These are phyloP conservation scores for Aspidapion aeneum DNA, from an alignment of 2,888 invertebrate genomes.

Conservation along the genomic window DNA sequence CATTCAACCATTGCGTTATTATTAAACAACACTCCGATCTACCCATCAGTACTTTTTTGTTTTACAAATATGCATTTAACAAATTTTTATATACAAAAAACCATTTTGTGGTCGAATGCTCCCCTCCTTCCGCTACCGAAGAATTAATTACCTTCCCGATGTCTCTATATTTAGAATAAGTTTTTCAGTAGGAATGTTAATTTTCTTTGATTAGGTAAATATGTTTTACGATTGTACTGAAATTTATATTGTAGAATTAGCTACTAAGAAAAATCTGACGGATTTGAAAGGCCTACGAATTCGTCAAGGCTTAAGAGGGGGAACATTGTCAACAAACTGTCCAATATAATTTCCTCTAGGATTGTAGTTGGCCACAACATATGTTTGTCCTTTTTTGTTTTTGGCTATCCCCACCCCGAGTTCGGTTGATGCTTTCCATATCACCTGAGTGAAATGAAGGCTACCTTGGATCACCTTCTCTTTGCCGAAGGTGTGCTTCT, in stretches of 20 bases:
- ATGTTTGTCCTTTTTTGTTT: constrained; percentile 71
- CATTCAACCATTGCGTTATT: too few species aligned
- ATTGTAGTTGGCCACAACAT: constrained; percentile 81
- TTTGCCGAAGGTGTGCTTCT: constrained; percentile 51
- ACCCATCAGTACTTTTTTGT: too few species aligned
- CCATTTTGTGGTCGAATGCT: too few species aligned
- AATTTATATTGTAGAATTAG: constrained; percentile 1
- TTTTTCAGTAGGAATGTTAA: too few species aligned
- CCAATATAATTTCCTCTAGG: constrained; percentile 80
- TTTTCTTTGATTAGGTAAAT: too few species aligned
- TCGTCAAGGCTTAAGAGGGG: constrained; percentile 49
- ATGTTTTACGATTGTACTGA: not conserved
- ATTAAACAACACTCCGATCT: too few species aligned
- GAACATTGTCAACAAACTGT: constrained; percentile 65
- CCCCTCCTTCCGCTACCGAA: too few species aligned
- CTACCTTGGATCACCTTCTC: constrained; percentile 52
- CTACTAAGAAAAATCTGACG: constrained; percentile 17
- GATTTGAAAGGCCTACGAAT: constrained; percentile 3
- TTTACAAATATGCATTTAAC: too few species aligned
- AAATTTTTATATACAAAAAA: too few species aligned
- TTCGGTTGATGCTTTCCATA: constrained; percentile 67
- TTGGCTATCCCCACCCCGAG: constrained; percentile 70
- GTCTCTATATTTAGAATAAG: too few species aligned
- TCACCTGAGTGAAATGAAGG: constrained; percentile 56
- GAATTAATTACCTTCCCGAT: too few species aligned